Conservation (phyloP, 92 coral and sea anemone genomes). For the Porites evermanni region DNA sequence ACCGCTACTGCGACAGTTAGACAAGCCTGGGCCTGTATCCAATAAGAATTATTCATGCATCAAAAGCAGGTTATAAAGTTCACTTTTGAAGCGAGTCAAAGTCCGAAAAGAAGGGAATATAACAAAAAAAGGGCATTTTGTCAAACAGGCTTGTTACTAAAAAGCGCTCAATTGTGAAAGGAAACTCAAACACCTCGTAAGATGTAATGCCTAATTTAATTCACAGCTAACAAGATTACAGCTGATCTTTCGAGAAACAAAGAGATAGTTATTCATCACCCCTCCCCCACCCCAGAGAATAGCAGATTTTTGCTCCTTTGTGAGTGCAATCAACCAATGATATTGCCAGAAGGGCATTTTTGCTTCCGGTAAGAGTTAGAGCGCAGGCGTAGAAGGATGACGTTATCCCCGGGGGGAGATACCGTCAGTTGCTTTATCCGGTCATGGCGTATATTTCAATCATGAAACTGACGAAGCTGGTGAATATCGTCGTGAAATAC, state of each 20-base stretch:
- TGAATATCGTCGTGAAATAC: slow-evolving; percentile 35
- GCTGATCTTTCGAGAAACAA: slow-evolving; percentile 33
- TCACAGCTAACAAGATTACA: slow-evolving; percentile 10
- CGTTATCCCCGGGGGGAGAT: slow-evolving; percentile 86
- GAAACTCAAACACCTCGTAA: slow-evolving; percentile 27
- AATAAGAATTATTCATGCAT: neutral
- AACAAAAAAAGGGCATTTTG: neutral
- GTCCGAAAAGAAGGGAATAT: slow-evolving; percentile 7
- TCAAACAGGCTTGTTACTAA: neutral
- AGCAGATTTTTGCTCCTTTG: neutral
- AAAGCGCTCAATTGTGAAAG: slow-evolving; percentile 1
- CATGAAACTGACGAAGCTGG: slow-evolving; percentile 34
- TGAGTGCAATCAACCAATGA: slow-evolving; percentile 31
- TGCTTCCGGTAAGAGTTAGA: slow-evolving; percentile 17
- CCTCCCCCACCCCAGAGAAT: slow-evolving; percentile 5
- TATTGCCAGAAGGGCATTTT: slow-evolving; percentile 17
- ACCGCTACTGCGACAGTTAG: neutral
- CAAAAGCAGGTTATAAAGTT: neutral
- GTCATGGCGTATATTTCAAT: slow-evolving; percentile 78
- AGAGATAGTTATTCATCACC: neutral
- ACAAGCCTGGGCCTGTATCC: slow-evolving; percentile 32
- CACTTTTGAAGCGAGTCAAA: neutral
- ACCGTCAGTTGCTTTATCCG: slow-evolving; percentile 85
- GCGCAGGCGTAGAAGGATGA: slow-evolving; percentile 60
- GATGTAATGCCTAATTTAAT: slow-evolving; percentile 30